Evolutionary conservation across 2,888 invertebrate species (phyloP).

Genomic region (Tachina grossa): DNA sequence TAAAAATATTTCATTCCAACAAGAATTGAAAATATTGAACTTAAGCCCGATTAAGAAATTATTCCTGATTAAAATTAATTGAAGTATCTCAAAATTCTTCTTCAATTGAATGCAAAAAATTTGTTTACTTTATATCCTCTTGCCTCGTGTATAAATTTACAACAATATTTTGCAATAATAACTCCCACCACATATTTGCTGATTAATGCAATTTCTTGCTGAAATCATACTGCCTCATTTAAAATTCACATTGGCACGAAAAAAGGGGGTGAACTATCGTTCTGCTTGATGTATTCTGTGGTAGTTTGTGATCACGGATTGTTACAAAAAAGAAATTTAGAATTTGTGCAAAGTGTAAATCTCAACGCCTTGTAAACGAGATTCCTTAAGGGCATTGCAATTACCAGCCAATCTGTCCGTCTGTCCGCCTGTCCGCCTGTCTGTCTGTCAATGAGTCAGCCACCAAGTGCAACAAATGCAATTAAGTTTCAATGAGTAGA

Average conservation of each 20-base stretch:
- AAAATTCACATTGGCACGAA: slow-evolving; percentile 12
- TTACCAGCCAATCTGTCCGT: slow-evolving; percentile 57
- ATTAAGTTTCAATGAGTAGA: slow-evolving; percentile 65
- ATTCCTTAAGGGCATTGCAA: slow-evolving; percentile 70
- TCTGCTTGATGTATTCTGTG: slow-evolving; percentile 20
- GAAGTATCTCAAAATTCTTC: too few species aligned
- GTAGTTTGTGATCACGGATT: slow-evolving; percentile 38
- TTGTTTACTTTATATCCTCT: background rate
- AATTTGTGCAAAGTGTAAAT: slow-evolving; percentile 64
- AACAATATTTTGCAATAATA: background rate
- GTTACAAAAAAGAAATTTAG: slow-evolving; percentile 41
- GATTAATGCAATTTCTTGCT: slow-evolving; percentile 42
- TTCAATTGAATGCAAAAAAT: background rate
- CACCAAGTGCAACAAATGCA: slow-evolving; percentile 71
- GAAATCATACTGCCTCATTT: slow-evolving; percentile 29
- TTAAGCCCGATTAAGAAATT: too few species aligned
- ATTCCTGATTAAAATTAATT: too few species aligned
- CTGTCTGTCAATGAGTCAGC: slow-evolving; percentile 31
- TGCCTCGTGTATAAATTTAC: background rate
- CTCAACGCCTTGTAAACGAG: slow-evolving; percentile 68
- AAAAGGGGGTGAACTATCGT: background rate
- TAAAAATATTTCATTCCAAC: too few species aligned
- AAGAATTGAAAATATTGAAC: too few species aligned
- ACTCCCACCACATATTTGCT: slow-evolving; percentile 21
- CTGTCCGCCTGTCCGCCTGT: background rate